Conservation (phyloP, 1,140 invertebrate species). For the Dendrolimus punctatus region DNA sequence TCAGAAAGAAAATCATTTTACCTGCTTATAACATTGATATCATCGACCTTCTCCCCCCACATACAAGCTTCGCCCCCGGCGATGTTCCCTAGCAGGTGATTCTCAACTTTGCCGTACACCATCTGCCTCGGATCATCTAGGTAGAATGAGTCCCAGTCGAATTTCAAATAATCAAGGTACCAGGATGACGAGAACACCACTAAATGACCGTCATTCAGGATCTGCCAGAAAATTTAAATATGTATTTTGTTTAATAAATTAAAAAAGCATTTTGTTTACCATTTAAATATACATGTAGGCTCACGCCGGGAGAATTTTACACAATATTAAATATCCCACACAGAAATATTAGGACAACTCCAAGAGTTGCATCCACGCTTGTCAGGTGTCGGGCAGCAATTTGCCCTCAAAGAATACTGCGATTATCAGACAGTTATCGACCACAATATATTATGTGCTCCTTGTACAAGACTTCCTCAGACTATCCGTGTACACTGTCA, state of each 20-base stretch:
- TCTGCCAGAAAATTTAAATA: conserved; percentile 30
- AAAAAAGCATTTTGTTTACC: neutral
- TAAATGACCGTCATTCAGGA: conserved; percentile 74
- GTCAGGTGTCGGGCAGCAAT: too few species aligned
- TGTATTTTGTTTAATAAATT: neutral
- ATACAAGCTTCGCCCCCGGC: conserved; percentile 93
- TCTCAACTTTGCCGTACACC: conserved; percentile 46
- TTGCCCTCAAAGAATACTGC: too few species aligned
- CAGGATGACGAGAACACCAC: conserved; percentile 85
- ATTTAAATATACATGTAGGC: too few species aligned
- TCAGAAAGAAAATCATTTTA: conserved; percentile 11
- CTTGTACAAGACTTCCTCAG: too few species aligned
- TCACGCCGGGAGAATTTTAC: too few species aligned
- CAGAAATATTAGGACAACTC: too few species aligned
- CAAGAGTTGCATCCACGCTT: too few species aligned
- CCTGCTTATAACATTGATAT: conserved; percentile 64
- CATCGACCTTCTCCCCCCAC: conserved; percentile 91
- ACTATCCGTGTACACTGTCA: too few species aligned
- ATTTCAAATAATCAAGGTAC: conserved; percentile 86
- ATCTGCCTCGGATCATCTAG: conserved; percentile 82
- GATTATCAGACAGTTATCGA: too few species aligned
- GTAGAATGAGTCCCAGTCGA: conserved; percentile 87
- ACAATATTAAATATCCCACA: too few species aligned
- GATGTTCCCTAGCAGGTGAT: conserved; percentile 43
- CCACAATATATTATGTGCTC: too few species aligned